These are phyloP conservation scores for Oryzias javanicus DNA, from an alignment of 2,113 vertebrate species.

Conservation along the genomic window DNA sequence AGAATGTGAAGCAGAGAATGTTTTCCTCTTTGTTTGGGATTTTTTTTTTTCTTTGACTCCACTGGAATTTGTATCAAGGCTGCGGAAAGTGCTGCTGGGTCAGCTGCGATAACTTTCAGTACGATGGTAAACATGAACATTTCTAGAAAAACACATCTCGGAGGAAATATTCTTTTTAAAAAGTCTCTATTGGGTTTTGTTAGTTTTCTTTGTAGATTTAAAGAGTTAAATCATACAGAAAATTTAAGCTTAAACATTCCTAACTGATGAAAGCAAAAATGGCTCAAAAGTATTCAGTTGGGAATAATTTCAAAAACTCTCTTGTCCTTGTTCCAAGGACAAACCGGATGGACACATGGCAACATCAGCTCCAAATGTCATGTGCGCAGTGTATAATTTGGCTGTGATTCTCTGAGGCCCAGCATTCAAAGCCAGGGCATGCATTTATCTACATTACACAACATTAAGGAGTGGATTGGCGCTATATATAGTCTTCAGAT, in stretches of 20 bases:
- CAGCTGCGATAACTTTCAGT: slow-evolving; percentile 30
- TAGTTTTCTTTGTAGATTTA: slow-evolving; percentile 31
- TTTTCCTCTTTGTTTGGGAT: slow-evolving; percentile 12
- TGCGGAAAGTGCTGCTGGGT: slow-evolving; percentile 14
- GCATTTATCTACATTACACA: slow-evolving; percentile 43
- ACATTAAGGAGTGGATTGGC: slow-evolving; percentile 59
- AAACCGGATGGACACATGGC: slow-evolving; percentile 16
- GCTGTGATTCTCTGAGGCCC: slow-evolving; percentile 39
- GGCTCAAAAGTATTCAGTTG: slow-evolving; percentile 21
- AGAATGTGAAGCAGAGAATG: slow-evolving; percentile 29
- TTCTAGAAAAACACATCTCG: background rate
- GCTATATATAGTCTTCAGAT: slow-evolving; percentile 72
- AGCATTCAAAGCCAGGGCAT: slow-evolving; percentile 44
- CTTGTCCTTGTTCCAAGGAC: slow-evolving; percentile 2
- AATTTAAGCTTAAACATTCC: slow-evolving; percentile 8
- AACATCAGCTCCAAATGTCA: slow-evolving; percentile 23
- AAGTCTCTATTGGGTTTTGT: background rate
- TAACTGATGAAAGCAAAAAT: slow-evolving; percentile 26
- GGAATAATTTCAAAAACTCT: background rate
- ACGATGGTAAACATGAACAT: slow-evolving; percentile 28
- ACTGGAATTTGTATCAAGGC: slow-evolving; percentile 52
- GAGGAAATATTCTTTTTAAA: slow-evolving; percentile 1
- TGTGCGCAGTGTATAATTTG: slow-evolving; percentile 51
- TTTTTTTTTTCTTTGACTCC: slow-evolving; percentile 33
- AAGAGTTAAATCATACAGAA: slow-evolving; percentile 27